phyloP scores from a whole-genome alignment of 2,797 vertebrate genomes.

The Carduelis carduelis region DNA sequence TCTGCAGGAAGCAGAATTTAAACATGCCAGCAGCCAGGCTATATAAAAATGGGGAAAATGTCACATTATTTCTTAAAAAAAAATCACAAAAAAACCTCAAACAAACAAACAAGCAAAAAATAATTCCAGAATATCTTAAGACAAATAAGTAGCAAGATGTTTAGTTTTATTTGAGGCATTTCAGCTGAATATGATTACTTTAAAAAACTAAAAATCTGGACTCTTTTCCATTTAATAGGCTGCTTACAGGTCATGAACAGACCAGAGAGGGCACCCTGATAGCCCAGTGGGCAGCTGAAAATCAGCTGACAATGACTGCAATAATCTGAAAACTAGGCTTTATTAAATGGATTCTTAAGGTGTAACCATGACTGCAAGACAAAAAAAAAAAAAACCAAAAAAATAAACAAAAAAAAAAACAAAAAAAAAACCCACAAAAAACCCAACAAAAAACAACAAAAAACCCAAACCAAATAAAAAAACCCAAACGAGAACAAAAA shows the following conservation, averaged over 20 bases:
- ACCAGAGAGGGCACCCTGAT: background rate
- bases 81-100: background rate
- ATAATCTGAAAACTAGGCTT: rapidly evolving
- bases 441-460: no score
- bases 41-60: background rate
- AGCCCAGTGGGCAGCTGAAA: background rate
- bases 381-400: background rate
- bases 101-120: no score
- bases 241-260: background rate
- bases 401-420: no score
- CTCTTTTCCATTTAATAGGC: background rate
- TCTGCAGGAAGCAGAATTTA: background rate
- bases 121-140: background rate
- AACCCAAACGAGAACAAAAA: no score
- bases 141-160: background rate
- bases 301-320: background rate
- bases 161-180: background rate
- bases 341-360: background rate
- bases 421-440: no score
- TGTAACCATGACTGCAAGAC: background rate
- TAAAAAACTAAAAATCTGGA: background rate
- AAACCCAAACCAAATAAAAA: background rate
- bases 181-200: background rate
- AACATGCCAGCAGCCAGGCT: background rate
- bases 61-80: background rate